Base-by-base conservation (phyloP, 2,888 invertebrate species). In the Epinotia bilunana region DNA sequence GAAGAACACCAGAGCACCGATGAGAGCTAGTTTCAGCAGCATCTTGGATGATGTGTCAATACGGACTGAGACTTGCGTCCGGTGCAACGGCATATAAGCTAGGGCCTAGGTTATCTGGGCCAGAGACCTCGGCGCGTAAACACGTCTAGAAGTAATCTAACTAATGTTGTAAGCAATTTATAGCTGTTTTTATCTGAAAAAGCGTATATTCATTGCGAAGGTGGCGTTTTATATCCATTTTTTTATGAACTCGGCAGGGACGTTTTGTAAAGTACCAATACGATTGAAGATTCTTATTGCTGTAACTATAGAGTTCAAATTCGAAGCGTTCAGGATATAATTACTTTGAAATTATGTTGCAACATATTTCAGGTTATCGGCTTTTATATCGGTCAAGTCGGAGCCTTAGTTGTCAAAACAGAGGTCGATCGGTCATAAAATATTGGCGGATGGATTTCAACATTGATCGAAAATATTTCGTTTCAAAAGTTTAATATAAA, bases 11-110 rank as follows among this genome's bases (percentile, higher is more conserved):
- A 93, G 76, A 70, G 83, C 86, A 80, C 93, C 91, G 61, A 94
- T 80, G n/a, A 94, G 76, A 5, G 89, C 89, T 13, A 94, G 79
- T 81, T 94, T 94, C 1, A 94, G 82, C 79, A 93, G 84, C 93
- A 93, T 91, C 20, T 78, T 86, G 83, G 57, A 62, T 77, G 76
- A 77, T 49, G 70, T 71, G 77, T 79, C 78, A 80, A 79, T 81
- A 78, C 80, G 78, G 80, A 88, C 87, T 90, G 86, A 76, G 78
- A 61, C 28, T 61, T 43, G 39, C 57, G 28, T 9, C 3, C 1
- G 55, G 0, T n/a, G 61, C 55, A 62, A 16, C 7, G 33, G 61
- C 65, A 61, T 75, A 60, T 75, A 75, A 57, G 20, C 53, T 71
- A 62, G 49, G 71, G 55, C 60, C 58, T 55, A 60, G 55, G 68